Percentiles rank a stretch among this genome's conserved stretches.
phyloP scores from a whole-genome alignment of 2,113 vertebrate genomes.

The Notiomystis cincta region DNA sequence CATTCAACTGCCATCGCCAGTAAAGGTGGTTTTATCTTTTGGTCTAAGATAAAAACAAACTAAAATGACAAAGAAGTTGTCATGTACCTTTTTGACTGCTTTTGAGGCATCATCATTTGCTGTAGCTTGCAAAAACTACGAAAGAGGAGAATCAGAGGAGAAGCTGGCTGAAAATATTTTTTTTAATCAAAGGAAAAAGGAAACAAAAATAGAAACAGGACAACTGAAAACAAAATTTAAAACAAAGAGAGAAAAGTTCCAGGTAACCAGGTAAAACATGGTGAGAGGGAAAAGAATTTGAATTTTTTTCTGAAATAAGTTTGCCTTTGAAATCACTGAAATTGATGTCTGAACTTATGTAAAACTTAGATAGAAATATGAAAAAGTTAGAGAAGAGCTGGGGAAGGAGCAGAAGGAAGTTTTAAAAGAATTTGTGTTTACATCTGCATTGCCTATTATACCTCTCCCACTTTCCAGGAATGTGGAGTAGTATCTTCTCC shows the following conservation, averaged over 20 bases:
- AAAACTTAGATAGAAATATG: not conserved
- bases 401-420: not conserved
- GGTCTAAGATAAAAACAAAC: not conserved
- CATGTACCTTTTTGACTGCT: not conserved
- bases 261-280: not conserved
- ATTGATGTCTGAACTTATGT: not conserved
- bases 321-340: not conserved
- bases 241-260: not conserved
- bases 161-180: not conserved
- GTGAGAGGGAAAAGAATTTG: not conserved
- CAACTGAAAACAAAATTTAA: not conserved
- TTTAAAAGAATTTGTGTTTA: not conserved
- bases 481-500: slow-evolving; percentile 75
- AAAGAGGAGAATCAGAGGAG: not conserved
- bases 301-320: not conserved
- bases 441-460: not conserved
- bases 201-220: not conserved
- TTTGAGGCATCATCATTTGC: not conserved
- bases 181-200: not conserved
- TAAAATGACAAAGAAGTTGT: not conserved
- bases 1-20: not conserved
- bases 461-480: slow-evolving; percentile 11
- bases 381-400: not conserved
- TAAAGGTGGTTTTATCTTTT: not conserved
- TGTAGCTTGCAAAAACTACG: not conserved